phyloP scores from a whole-genome alignment of 2,888 invertebrate species.

The Chaetogeoica ovagalla region DNA sequence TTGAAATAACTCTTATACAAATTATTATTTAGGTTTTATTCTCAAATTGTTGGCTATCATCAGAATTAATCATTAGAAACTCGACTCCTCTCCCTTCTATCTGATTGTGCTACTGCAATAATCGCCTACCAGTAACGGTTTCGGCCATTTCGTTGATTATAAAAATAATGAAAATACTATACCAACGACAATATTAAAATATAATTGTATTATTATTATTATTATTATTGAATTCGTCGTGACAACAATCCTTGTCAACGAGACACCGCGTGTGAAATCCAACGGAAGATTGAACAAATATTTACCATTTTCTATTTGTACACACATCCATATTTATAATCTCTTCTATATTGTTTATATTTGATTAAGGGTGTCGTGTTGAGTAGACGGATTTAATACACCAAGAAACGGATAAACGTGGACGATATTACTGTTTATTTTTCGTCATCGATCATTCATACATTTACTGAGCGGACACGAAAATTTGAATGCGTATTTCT shows the following conservation, averaged over 20 bases:
- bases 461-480: not conserved
- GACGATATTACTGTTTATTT: conserved; percentile 15
- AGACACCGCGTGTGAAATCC: conserved; percentile 1
- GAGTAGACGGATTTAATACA: not conserved
- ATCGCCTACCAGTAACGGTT: too few species aligned
- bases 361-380: conserved; percentile 7
- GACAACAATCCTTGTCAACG: not conserved
- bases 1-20: too few species aligned
- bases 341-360: conserved; percentile 4
- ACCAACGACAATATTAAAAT: not conserved
- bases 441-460: conserved; percentile 14
- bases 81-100: too few species aligned
- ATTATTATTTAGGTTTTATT: too few species aligned
- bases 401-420: not conserved
- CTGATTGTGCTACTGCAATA: too few species aligned
- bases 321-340: not conserved
- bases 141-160: too few species aligned
- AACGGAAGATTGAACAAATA: conserved; percentile 5
- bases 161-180: too few species aligned
- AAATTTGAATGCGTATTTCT: not conserved
- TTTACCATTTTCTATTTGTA: not conserved
- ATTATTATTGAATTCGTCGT: not conserved
- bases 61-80: too few species aligned
- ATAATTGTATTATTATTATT: too few species aligned
- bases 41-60: too few species aligned